Evolutionary conservation across 2,797 vertebrate genomes (phyloP).

Genomic region (Macrochelys suwanniensis): DNA sequence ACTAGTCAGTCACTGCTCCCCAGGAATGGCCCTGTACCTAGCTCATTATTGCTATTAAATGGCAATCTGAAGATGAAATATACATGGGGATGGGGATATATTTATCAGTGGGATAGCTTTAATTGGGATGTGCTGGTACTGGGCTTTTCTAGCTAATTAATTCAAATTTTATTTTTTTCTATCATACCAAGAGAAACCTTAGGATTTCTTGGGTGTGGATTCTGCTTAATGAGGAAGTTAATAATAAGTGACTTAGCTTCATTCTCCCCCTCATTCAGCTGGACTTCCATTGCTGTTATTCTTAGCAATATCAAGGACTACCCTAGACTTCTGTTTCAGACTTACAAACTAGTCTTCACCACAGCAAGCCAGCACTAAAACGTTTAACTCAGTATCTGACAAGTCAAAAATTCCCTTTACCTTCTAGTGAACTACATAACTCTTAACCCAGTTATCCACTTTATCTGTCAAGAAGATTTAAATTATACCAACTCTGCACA

Average conservation of each 20-base stretch:
- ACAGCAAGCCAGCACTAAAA: conserved; percentile 47
- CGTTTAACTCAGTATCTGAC: conserved; percentile 24
- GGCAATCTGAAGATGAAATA: fast-evolving
- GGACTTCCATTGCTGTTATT: conserved; percentile 18
- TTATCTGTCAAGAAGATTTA: conserved; percentile 61
- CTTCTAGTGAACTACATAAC: conserved; percentile 70
- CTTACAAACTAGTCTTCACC: conserved; percentile 9
- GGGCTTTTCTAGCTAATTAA: not conserved
- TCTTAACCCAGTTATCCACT: conserved; percentile 58
- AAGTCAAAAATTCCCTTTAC: conserved; percentile 61
- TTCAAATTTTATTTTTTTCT: not conserved
- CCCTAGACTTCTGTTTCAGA: conserved; percentile 9
- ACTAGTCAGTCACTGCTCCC: fast-evolving
- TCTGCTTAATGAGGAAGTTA: not conserved
- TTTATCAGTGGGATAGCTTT: not conserved
- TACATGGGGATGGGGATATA: fast-evolving
- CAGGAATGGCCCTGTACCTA: not conserved
- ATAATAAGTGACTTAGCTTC: not conserved
- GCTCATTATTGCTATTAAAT: fast-evolving
- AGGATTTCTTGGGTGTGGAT: not conserved
- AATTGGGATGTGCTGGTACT: not conserved
- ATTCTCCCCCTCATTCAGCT: conserved; percentile 23
- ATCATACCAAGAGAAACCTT: not conserved
- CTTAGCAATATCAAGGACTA: not conserved
- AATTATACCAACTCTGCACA: conserved; percentile 57